Evolutionary conservation across 2,797 vertebrate genomes (phyloP).

Genomic region (Linurgus olivaceus): DNA sequence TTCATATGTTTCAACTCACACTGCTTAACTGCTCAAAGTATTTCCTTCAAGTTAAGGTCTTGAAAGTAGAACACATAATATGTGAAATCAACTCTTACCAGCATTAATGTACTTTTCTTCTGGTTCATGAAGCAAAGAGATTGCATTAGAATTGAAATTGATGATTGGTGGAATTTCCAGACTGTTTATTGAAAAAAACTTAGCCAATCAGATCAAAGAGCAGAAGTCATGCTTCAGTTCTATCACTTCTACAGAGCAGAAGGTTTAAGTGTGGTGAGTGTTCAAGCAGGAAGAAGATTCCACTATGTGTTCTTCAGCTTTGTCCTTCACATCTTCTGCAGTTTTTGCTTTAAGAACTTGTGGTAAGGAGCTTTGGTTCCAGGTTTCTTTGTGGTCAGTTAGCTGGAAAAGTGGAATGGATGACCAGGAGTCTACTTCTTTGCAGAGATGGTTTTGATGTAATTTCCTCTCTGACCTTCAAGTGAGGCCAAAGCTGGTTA

Average conservation of each 20-base stretch:
- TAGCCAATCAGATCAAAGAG: background rate
- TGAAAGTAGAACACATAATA: background rate
- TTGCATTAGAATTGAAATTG: background rate
- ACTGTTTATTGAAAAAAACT: background rate
- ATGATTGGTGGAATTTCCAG: background rate
- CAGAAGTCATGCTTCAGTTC: background rate
- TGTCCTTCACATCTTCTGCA: background rate
- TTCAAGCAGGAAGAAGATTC: background rate
- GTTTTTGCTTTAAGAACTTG: background rate
- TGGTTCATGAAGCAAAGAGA: background rate
- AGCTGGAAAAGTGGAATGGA: background rate
- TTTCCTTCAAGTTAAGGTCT: background rate
- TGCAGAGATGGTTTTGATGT: background rate
- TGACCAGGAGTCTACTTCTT: background rate
- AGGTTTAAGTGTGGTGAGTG: background rate
- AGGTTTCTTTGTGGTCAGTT: background rate
- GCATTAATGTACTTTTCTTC: background rate
- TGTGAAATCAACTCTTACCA: background rate
- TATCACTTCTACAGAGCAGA: background rate
- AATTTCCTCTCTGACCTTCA: background rate
- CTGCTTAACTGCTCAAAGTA: background rate
- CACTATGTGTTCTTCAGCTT: background rate
- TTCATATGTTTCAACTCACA: background rate
- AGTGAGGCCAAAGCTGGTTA: background rate
- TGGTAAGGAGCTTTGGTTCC: background rate